These are phyloP conservation scores for Ochropleura leucogaster DNA, from an alignment of 2,888 invertebrate genomes.

Conservation along the genomic window DNA sequence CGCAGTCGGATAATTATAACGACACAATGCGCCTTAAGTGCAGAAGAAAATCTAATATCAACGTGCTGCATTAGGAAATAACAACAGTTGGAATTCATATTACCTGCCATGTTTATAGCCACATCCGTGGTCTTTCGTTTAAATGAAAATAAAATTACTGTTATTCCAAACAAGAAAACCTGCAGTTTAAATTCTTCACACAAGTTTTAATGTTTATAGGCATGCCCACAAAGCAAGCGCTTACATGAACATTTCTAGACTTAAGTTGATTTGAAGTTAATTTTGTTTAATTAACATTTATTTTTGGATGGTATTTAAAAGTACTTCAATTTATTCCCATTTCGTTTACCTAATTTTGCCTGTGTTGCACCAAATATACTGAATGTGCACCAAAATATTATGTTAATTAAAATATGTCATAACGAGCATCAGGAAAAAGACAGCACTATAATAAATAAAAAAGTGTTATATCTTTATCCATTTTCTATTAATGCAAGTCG, in stretches of 20 bases:
- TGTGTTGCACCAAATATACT: too few species aligned
- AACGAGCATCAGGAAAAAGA: too few species aligned
- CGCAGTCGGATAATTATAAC: slow-evolving; percentile 27
- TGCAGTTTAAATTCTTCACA: slow-evolving; percentile 68
- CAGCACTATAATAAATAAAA: too few species aligned
- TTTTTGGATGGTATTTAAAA: too few species aligned
- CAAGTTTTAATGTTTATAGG: slow-evolving; percentile 67
- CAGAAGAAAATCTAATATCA: slow-evolving; percentile 45
- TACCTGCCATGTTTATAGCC: slow-evolving; percentile 65
- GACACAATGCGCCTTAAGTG: slow-evolving; percentile 50
- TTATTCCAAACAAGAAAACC: slow-evolving; percentile 72
- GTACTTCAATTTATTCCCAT: too few species aligned
- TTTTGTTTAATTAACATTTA: slow-evolving; percentile 30
- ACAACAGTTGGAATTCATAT: slow-evolving; percentile 64
- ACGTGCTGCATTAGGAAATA: slow-evolving; percentile 48
- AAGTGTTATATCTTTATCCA: too few species aligned
- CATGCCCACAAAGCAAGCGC: slow-evolving; percentile 52
- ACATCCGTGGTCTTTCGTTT: slow-evolving; percentile 68
- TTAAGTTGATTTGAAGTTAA: slow-evolving; percentile 25
- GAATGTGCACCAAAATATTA: too few species aligned
- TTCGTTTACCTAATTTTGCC: too few species aligned
- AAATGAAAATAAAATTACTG: slow-evolving; percentile 78
- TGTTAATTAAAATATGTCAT: too few species aligned
- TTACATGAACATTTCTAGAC: slow-evolving; percentile 38
- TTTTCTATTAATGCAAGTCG: too few species aligned